Evolutionary conservation across 2,797 vertebrate species (phyloP).

Genomic region (Apogon talboti): DNA sequence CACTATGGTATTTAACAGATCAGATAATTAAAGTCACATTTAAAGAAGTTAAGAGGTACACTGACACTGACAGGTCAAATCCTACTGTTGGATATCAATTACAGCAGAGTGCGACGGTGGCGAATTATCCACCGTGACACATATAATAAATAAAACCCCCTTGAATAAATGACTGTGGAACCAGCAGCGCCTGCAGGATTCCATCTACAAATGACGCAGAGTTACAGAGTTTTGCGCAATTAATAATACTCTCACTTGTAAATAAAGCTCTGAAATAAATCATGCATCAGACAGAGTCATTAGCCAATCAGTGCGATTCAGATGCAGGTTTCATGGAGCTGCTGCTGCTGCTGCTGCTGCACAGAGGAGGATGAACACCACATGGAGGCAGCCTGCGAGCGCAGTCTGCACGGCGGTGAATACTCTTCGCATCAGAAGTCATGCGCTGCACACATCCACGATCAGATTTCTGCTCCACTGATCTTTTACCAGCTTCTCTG

Average conservation of each 20-base stretch:
- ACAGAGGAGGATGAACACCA: not conserved
- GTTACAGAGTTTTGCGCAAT: not conserved
- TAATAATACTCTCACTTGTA: not conserved
- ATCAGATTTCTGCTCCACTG: too few species aligned
- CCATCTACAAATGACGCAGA: not conserved
- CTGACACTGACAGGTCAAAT: constrained; percentile 1
- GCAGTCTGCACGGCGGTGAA: too few species aligned
- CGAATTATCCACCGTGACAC: too few species aligned
- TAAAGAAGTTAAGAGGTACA: constrained; percentile 1
- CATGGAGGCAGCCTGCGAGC: not conserved
- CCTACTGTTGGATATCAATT: not conserved
- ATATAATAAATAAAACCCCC: constrained; percentile 5
- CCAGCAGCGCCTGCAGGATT: too few species aligned
- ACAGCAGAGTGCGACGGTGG: not conserved
- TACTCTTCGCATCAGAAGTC: too few species aligned
- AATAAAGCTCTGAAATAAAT: not conserved
- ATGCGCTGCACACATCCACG: too few species aligned
- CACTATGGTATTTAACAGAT: constrained; percentile 28
- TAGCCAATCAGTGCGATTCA: not conserved
- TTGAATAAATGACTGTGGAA: not conserved
- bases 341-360: not conserved
- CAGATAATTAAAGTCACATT: constrained; percentile 36
- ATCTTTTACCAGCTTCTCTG: too few species aligned
- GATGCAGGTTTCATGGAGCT: not conserved
- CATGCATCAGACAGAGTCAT: not conserved